Conservation (phyloP, 2,888 invertebrate species). For the Aphodius sticticus region DNA sequence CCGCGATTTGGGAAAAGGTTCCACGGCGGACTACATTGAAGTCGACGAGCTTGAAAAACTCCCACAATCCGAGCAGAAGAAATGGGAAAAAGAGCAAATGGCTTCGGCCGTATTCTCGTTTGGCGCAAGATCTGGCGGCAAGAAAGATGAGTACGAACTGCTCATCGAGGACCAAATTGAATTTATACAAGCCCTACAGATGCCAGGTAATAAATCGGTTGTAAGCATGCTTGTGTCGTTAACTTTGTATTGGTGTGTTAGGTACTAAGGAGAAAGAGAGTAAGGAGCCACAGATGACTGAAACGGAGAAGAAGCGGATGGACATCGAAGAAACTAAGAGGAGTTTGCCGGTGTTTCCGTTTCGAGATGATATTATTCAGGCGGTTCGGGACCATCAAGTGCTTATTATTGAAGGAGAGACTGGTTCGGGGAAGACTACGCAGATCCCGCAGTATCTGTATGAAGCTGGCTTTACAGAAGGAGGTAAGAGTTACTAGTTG, state of each 20-base stretch:
- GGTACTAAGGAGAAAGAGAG: conserved; percentile 64
- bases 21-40: conserved; percentile 78
- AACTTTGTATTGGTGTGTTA: conserved; percentile 28
- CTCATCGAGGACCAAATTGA: conserved; percentile 97
- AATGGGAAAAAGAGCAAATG: conserved; percentile 98
- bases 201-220: conserved; percentile 67
- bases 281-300: conserved; percentile 70
- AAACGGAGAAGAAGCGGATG: conserved; percentile 75
- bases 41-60: conserved; percentile 86
- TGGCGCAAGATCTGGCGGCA: conserved; percentile 86
- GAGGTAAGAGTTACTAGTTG: conserved; percentile 59
- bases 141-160: conserved; percentile 77
- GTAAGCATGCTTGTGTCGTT: conserved; percentile 6
- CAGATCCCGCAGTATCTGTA: conserved; percentile 98
- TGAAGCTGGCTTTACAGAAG: conserved; percentile 88
- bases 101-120: conserved; percentile 91
- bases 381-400: conserved; percentile 90
- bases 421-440: conserved; percentile 98
- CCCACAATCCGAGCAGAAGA: conserved; percentile 85
- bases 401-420: conserved; percentile 97
- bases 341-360: conserved; percentile 94
- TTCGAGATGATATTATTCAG: conserved; percentile 84
- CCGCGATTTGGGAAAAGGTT: conserved; percentile 80
- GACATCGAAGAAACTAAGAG: conserved; percentile 90
- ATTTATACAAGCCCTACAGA: conserved; percentile 89